Percentiles rank a stretch among this genome's conserved stretches.
phyloP scores from a whole-genome alignment of 2,888 invertebrate genomes.

The Sympetrum striolatum region DNA sequence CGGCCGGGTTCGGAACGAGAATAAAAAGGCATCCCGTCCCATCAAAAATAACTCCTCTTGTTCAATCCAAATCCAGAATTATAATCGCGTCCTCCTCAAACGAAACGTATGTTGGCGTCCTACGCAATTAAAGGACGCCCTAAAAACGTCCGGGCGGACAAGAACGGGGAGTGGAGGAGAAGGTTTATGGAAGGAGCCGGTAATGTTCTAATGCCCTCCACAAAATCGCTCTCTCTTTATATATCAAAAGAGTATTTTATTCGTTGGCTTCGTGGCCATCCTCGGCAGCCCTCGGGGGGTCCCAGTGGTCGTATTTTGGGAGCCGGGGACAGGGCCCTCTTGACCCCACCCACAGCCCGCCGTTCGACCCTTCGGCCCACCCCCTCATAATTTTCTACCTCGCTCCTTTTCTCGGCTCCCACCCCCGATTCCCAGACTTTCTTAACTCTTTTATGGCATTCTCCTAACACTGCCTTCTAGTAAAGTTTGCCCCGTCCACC shows the following conservation, averaged over 20 bases:
- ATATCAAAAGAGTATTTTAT: not conserved
- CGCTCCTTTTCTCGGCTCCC: conserved; percentile 51
- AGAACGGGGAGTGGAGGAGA: not conserved
- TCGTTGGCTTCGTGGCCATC: not conserved
- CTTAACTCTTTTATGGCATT: not conserved
- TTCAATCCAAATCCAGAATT: not conserved
- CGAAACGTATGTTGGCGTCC: not conserved
- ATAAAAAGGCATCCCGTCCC: not conserved
- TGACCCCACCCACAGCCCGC: not conserved
- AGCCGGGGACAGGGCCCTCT: not conserved
- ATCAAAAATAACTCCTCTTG: not conserved
- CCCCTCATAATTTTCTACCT: conserved; percentile 52
- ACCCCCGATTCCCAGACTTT: conserved; percentile 19
- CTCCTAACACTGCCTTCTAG: conserved; percentile 9
- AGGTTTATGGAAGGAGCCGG: not conserved
- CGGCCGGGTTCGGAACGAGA: not conserved
- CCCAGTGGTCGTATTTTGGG: not conserved
- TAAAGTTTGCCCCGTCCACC: conserved; percentile 31
- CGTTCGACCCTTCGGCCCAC: not conserved
- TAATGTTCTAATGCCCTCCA: not conserved
- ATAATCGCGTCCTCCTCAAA: not conserved
- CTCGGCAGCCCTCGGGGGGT: not conserved
- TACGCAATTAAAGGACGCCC: not conserved
- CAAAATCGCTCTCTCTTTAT: not conserved
- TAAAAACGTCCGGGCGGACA: not conserved